phyloP scores from a whole-genome alignment of 2,888 invertebrate genomes.

The Branchellion lobata region DNA sequence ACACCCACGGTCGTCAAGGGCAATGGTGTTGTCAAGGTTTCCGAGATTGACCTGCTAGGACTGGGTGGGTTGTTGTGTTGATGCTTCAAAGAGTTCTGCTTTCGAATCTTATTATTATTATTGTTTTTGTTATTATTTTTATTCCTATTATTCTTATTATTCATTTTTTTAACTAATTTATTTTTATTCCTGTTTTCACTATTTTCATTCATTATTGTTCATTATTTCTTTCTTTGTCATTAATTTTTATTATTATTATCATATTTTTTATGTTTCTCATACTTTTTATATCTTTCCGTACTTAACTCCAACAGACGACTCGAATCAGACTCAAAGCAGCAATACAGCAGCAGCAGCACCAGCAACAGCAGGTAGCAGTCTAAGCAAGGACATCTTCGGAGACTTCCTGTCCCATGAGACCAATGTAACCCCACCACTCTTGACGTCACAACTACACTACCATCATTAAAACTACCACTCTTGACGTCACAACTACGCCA shows the following conservation, averaged over 20 bases:
- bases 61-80: constrained; percentile 38
- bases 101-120: neutral
- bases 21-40: constrained; percentile 1
- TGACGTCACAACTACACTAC: neutral
- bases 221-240: too few relatives aligned
- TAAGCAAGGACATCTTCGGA: constrained; percentile 46
- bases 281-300: too few relatives aligned
- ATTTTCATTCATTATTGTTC: neutral
- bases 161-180: neutral
- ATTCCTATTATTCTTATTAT: neutral
- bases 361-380: neutral
- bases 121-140: neutral
- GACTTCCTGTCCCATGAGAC: constrained; percentile 48
- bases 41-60: constrained; percentile 46
- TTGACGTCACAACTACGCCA: neutral
- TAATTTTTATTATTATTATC: too few relatives aligned
- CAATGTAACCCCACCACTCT: neutral
- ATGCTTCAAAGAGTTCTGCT: too few relatives aligned
- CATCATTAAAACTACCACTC: neutral
- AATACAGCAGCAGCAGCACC: constrained; percentile 22
- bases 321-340: neutral
- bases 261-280: too few relatives aligned
- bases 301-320: neutral
- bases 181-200: too few relatives aligned
- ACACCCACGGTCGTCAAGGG: neutral